A percentile compares a stretch with the other conserved stretches of the same genome.
These are phyloP conservation scores for Phasia obesa DNA, from an alignment of 2,888 invertebrate species.

Conservation along the genomic window DNA sequence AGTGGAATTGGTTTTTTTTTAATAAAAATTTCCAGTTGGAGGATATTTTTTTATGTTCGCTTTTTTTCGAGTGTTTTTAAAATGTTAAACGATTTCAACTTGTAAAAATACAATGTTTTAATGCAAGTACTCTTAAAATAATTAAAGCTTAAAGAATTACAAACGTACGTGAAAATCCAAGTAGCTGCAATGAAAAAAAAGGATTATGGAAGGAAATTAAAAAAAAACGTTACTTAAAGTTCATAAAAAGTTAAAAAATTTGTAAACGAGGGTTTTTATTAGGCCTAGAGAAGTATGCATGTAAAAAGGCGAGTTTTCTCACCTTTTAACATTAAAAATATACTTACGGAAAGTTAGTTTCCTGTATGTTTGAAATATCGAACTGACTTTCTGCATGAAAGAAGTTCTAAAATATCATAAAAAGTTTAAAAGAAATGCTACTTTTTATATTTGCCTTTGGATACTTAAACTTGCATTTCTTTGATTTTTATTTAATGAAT, in stretches of 20 bases:
- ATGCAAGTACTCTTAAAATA: conserved; percentile 44
- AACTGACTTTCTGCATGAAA: too few relatives aligned
- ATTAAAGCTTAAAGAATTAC: conserved; percentile 27
- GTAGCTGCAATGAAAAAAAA: not conserved
- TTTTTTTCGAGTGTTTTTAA: conserved; percentile 49
- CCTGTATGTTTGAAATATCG: too few relatives aligned
- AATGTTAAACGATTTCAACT: conserved; percentile 62
- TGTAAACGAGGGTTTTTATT: not conserved
- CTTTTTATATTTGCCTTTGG: too few relatives aligned
- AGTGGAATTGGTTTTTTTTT: conserved; percentile 10
- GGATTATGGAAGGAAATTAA: conserved; percentile 11
- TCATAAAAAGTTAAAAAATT: not conserved
- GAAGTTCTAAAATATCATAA: too few relatives aligned
- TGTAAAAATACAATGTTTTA: conserved; percentile 23
- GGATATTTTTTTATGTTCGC: conserved; percentile 23
- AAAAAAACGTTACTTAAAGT: conserved; percentile 23
- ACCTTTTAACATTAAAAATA: too few relatives aligned
- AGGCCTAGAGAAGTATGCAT: too few relatives aligned
- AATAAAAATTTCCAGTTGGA: conserved; percentile 56
- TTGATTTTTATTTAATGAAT: too few relatives aligned
- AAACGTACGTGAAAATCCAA: conserved; percentile 7
- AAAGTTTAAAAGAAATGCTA: too few relatives aligned
- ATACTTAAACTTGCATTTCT: too few relatives aligned
- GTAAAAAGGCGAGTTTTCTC: too few relatives aligned
- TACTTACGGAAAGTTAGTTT: too few relatives aligned